Base-by-base conservation (phyloP, 2,888 invertebrate species). In the Dynastes tityus region DNA sequence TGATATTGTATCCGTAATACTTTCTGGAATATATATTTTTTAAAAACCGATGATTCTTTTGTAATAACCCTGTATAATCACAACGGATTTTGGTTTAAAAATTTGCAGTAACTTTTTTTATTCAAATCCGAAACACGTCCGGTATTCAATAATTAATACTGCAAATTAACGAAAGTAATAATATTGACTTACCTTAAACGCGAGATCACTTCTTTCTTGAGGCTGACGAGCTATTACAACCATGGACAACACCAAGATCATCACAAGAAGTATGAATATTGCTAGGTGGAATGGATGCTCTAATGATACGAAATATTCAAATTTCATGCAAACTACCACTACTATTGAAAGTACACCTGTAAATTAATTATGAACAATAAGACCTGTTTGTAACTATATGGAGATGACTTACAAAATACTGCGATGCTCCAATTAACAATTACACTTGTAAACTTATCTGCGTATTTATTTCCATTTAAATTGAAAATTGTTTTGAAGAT, bases 141-240 rank as follows among this genome's bases (percentile, higher is more conserved):
- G 22, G 22, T 22, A 22, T 22, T 22, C 22, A 51, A 13, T 51
- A 13, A 13, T 9, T 13, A 22, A 22, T 22, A 22, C n/a, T 13
- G 0, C 11, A n/a, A 51, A 51, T 51, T n/a, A 13, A n/a, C 51
- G 9, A 13, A 51, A 51, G 37, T 22, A 22, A 32, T 4, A 51
- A 51, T 53, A n/a, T 16, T n/a, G 13, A 49, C 13, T 86, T 85
- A 94, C 96, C 89, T 93, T 94, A 85, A 96, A 96, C 2, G 94
- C 91, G 64, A 96, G 89, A 78, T 93, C 88, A 1, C 89, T 85
- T 2, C 89, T 85, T n/a, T 92, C 91, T 70, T 90, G 88, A 0
- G 96, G 96, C 88, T 96, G 96, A 49, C 94, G 89, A 82, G 90
- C 91, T 80, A 96, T 92, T 37, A 94, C 89, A 0, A 93, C 82